A percentile compares a stretch with the other conserved stretches of the same genome.
Conservation (phyloP, 1,140 invertebrate genomes). For the Leucophenga varia region DNA sequence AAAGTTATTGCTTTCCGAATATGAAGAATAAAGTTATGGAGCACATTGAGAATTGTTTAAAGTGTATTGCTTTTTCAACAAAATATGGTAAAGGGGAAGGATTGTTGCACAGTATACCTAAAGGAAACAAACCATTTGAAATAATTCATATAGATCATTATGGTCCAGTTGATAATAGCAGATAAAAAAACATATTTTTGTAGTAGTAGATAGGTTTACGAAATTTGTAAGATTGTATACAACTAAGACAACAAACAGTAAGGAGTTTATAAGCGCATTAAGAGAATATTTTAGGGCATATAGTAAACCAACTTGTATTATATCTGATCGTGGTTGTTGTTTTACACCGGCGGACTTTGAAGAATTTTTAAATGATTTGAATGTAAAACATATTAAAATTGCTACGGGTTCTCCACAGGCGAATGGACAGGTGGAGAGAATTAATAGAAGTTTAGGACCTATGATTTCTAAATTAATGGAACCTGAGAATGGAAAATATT, state of each 20-base stretch:
- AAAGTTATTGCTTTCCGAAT: conserved; percentile 30
- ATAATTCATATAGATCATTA: conserved; percentile 39
- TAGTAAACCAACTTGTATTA: conserved; percentile 20
- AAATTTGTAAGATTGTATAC: conserved; percentile 5
- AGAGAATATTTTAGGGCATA: conserved; percentile 8
- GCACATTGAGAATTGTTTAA: conserved; percentile 10
- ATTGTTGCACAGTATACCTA: conserved; percentile 34
- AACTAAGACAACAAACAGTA: conserved; percentile 16
- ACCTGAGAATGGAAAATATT: conserved; percentile 13
- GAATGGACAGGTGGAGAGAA: conserved; percentile 25
- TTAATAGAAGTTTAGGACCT: neutral
- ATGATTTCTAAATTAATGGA: conserved; percentile 1
- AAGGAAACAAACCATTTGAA: conserved; percentile 31
- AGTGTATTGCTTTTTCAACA: conserved; percentile 25
- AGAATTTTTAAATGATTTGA: conserved; percentile 14
- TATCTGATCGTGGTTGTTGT: conserved; percentile 28
- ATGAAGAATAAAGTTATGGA: conserved; percentile 26
- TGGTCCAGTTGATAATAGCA: conserved; percentile 31
- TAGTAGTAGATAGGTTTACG: conserved; percentile 46
- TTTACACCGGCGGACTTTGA: conserved; percentile 25
- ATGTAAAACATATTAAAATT: conserved; percentile 13
- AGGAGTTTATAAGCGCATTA: conserved; percentile 29
- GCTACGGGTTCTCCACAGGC: neutral
- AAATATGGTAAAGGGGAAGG: conserved; percentile 23
- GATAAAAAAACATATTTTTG: conserved; percentile 53